Evolutionary conservation across 1,140 invertebrate genomes (phyloP).

Genomic region (Agraylea sexmaculata): DNA sequence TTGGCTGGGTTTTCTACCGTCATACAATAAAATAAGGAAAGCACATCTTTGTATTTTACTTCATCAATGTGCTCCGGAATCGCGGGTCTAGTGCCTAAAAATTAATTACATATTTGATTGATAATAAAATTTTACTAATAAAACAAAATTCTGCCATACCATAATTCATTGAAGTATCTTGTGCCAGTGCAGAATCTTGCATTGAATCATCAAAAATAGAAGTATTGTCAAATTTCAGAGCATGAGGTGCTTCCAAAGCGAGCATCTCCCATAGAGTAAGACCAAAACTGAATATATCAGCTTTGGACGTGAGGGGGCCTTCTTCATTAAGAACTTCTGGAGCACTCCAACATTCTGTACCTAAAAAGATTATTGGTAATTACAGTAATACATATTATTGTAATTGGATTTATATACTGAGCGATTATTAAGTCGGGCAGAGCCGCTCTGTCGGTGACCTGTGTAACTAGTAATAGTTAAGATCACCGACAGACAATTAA

Average conservation of each 20-base stretch:
- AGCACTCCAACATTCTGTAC: constrained; percentile 65
- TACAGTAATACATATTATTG: no score
- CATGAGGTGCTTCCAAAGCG: constrained; percentile 54
- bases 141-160: constrained; percentile 8
- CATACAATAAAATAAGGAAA: constrained; percentile 60
- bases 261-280: constrained; percentile 74
- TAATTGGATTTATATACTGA: no score
- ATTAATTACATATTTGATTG: constrained; percentile 14
- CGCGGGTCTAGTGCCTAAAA: constrained; percentile 50
- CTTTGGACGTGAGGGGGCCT: constrained; percentile 50
- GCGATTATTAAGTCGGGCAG: no score
- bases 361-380: constrained; percentile 27
- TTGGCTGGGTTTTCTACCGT: constrained; percentile 48
- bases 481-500: no score
- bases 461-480: no score
- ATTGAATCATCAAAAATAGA: constrained; percentile 23
- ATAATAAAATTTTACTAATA: constrained; percentile 8
- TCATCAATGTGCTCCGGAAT: constrained; percentile 52
- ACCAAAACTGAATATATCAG: constrained; percentile 72
- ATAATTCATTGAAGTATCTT: constrained; percentile 1
- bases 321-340: constrained; percentile 54
- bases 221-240: constrained; percentile 29
- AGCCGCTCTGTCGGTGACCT: no score
- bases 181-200: constrained; percentile 20
- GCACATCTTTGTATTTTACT: constrained; percentile 47